Base-by-base conservation (phyloP, 2,113 vertebrate species). In the Pelecanoides urinatrix region DNA sequence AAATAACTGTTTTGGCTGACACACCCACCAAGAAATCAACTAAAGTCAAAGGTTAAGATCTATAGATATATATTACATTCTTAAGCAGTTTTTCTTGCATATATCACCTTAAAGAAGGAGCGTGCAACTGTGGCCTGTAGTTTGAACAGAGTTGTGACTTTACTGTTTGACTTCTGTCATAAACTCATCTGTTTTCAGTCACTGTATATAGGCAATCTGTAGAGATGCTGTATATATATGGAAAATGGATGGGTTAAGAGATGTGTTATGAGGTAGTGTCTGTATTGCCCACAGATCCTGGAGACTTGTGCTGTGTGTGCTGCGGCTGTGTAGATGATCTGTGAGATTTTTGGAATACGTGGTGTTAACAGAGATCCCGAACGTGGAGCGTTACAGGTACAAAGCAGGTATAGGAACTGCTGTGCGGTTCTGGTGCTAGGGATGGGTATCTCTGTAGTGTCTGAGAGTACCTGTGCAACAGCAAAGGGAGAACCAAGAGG, bases 31-130 rank as follows among this genome's bases (percentile, higher is more conserved):
- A 99, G 97, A 99, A 99, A 97, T 96, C 98, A 93, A 84, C 98
- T 73, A 99, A 99, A 98, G 94, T 97, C 80, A 99, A 99, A 99
- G 99, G 99, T 99, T 94, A 96, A 97, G 42, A 91, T 63, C 20
- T 53, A 0, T 93, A 36, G 5, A 34, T 78, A 32, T 8, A 40
- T 3, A 4, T 87, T 22, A 44, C 12, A 4, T 84, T 72, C 12
- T 72, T 56, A n/a, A 27, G 22, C 6, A 40, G 20, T 2, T 18
- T 49, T 66, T 76, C 13, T 86, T 73, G 10, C 27, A 10, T 72
- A 2, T 86, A 16, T 67, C 19, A 7, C 11, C 10, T 56, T 68
- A 44, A 70, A 90, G 34, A 53, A 72, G 18, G 27, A 67, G 7
- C 2, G 1, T 55, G 42, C 27, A 61, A 49, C 9, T 49, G 30